Conservation (phyloP, 2,113 vertebrate genomes). For the Brachypodius melanocephalos region DNA sequence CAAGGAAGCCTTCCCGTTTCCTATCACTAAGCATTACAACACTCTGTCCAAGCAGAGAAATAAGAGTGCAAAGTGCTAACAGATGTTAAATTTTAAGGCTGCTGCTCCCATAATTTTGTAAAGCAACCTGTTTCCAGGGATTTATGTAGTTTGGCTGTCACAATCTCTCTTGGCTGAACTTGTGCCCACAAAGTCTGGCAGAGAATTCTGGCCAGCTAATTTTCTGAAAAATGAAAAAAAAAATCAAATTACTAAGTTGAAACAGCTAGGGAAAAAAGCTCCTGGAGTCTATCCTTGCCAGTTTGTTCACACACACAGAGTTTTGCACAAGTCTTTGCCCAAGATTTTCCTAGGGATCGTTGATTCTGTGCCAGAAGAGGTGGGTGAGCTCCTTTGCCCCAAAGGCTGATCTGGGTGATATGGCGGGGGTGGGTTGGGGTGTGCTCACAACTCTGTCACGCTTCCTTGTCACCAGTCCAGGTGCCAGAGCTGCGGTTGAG, state of each 20-base stretch:
- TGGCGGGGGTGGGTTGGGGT: not conserved
- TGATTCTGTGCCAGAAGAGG: not conserved
- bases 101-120: not conserved
- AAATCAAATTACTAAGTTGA: not conserved
- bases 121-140: not conserved
- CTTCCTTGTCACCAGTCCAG: not conserved
- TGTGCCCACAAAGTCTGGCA: not conserved
- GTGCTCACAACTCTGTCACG: rapidly evolving
- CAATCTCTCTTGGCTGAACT: not conserved
- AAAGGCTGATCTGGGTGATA: not conserved
- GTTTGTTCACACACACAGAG: not conserved
- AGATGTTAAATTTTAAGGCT: not conserved
- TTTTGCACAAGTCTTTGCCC: not conserved
- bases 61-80: not conserved
- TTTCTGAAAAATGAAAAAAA: not conserved
- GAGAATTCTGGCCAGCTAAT: not conserved
- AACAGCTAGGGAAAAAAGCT: not conserved
- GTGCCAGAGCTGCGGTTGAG: not conserved
- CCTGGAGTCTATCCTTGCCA: not conserved
- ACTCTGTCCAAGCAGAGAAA: not conserved
- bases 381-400: not conserved
- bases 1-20: not conserved
- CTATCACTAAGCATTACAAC: not conserved
- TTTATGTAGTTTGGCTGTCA: not conserved
- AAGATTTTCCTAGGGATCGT: not conserved